These are phyloP conservation scores for Paramuricea clavata DNA, from an alignment of 92 coral and sea anemone genomes.

Conservation along the genomic window DNA sequence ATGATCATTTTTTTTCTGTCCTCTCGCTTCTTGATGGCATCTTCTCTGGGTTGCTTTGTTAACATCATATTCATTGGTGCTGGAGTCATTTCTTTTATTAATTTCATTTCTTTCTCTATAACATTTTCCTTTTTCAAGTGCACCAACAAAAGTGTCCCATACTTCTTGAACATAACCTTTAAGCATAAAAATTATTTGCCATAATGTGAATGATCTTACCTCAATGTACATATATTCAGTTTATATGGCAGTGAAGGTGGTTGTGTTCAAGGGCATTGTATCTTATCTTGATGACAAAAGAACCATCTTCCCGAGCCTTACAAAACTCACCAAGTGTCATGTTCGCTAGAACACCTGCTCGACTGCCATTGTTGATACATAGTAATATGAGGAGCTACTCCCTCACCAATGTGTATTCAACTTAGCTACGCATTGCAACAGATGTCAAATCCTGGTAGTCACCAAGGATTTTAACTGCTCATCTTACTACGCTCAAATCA, in stretches of 20 bases:
- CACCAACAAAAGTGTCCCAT: constrained; percentile 36
- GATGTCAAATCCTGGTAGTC: background rate
- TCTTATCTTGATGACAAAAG: background rate
- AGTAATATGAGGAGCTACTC: background rate
- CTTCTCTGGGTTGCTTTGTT: constrained; percentile 57
- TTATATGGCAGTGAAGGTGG: too few relatives aligned
- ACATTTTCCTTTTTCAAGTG: background rate
- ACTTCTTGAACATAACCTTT: constrained; percentile 57
- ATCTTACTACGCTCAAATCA: background rate
- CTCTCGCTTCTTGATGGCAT: constrained; percentile 42
- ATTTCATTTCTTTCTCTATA: constrained; percentile 1
- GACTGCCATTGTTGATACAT: constrained; percentile 17
- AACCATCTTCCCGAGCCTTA: background rate
- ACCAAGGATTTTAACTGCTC: background rate
- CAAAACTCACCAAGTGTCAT: constrained; percentile 2
- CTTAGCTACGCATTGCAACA: background rate
- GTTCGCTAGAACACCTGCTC: background rate
- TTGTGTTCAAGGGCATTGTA: too few relatives aligned
- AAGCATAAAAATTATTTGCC: background rate
- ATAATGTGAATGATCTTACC: too few relatives aligned
- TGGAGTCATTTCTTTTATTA: constrained; percentile 51
- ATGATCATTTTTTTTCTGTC: constrained; percentile 21
- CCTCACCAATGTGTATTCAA: background rate
- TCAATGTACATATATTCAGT: too few relatives aligned
- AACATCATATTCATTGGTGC: constrained; percentile 66